Conservation (phyloP, 1,140 invertebrate species). For the Pteromalus puparum region DNA sequence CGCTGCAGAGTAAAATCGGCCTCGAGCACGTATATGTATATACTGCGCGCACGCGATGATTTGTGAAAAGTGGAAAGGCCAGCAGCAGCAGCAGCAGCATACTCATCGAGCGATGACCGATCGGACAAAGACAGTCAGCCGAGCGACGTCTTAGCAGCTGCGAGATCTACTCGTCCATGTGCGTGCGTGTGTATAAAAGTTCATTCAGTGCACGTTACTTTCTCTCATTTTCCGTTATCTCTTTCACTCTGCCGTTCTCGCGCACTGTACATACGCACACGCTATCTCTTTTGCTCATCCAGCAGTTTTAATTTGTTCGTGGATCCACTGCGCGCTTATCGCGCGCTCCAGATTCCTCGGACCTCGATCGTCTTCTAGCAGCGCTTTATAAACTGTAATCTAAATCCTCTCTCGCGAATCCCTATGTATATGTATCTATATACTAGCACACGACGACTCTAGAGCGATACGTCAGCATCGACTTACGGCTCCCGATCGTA, state of each 20-base stretch:
- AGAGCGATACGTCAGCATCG: too few species aligned
- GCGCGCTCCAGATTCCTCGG: too few species aligned
- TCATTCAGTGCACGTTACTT: not conserved
- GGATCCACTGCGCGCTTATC: too few species aligned
- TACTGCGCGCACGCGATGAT: constrained; percentile 1
- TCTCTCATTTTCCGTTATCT: not conserved
- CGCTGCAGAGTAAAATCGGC: not conserved
- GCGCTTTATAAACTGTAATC: not conserved
- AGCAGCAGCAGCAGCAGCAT: not conserved
- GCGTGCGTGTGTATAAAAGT: not conserved
- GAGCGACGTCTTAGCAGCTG: not conserved
- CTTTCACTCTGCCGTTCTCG: not conserved
- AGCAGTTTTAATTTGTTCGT: too few species aligned
- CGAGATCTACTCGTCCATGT: not conserved
- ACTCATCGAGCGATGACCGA: not conserved
- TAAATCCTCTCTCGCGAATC: too few species aligned
- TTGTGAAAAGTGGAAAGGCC: not conserved
- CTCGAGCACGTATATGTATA: too few species aligned
- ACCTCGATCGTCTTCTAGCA: not conserved
- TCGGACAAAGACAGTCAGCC: constrained; percentile 1
- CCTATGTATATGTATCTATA: too few species aligned
- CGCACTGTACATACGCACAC: too few species aligned
- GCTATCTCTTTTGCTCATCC: not conserved
- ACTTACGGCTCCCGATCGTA: too few species aligned
- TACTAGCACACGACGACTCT: too few species aligned